phyloP scores from a whole-genome alignment of 2,113 vertebrate genomes.

The Sphaerodactylus townsendi region DNA sequence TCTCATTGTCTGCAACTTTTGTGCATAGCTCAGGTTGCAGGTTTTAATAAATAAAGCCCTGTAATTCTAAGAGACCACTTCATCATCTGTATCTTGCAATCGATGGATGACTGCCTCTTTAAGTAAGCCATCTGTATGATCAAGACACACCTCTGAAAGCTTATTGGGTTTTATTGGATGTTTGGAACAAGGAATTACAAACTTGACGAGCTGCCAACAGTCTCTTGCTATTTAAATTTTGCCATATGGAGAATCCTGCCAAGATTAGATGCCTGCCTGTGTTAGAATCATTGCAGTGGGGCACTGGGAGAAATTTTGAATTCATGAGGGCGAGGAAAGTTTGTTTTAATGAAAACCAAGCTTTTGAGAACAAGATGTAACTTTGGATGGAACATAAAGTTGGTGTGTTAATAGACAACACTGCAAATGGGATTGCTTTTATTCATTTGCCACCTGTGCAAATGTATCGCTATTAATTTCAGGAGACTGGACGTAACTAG shows the following conservation, averaged over 20 bases:
- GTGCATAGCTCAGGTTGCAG: background rate
- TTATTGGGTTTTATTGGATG: background rate
- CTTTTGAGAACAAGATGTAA: background rate
- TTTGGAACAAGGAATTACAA: background rate
- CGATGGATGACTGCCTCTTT: background rate
- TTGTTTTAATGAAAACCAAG: too few species aligned
- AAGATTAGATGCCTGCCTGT: background rate
- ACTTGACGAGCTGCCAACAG: background rate
- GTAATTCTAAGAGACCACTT: background rate
- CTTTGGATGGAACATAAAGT: background rate
- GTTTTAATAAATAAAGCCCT: background rate
- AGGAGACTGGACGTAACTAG: background rate
- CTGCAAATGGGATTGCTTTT: background rate
- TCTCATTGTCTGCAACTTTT: background rate
- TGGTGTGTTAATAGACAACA: background rate
- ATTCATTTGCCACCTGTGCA: too few species aligned
- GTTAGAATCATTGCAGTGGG: background rate
- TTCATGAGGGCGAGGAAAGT: background rate
- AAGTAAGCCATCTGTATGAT: background rate
- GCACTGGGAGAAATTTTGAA: background rate
- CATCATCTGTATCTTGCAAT: background rate
- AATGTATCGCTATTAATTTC: background rate
- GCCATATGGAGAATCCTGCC: background rate
- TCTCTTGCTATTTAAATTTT: background rate
- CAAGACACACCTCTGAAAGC: background rate